These are phyloP conservation scores for Anolis sagrei DNA, from an alignment of 2,113 vertebrate genomes.

Conservation along the genomic window DNA sequence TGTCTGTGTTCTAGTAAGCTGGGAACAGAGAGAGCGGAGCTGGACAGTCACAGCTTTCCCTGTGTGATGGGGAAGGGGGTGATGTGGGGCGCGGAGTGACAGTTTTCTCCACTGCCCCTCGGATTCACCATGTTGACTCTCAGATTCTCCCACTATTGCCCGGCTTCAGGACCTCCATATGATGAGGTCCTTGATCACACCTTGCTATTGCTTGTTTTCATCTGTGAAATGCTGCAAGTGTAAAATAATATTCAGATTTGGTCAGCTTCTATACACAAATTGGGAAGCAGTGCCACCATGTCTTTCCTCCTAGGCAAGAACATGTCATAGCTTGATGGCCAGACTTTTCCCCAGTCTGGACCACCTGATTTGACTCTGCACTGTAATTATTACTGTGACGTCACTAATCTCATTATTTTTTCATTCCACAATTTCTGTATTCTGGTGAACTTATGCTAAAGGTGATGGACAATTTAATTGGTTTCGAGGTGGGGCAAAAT, in stretches of 20 bases:
- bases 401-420: neutral
- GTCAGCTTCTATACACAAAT: neutral
- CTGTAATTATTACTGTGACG: neutral
- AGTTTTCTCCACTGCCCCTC: too few species aligned
- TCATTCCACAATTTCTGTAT: neutral
- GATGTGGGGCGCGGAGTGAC: too few species aligned
- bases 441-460: neutral
- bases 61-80: too few species aligned
- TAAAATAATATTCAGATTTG: neutral
- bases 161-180: too few species aligned
- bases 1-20: too few species aligned
- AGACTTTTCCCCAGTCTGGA: neutral
- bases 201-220: too few species aligned
- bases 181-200: too few species aligned
- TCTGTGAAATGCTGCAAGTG: too few species aligned
- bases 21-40: too few species aligned
- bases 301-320: neutral
- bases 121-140: too few species aligned
- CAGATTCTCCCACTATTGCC: too few species aligned
- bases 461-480: conserved; percentile 5
- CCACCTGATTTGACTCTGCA: neutral
- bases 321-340: neutral
- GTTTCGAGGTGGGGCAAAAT: neutral
- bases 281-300: neutral
- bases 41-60: too few species aligned